A percentile compares a stretch with the other conserved stretches of the same genome.
Conservation (phyloP, 2,888 invertebrate genomes). For the Hyposoter didymator region DNA sequence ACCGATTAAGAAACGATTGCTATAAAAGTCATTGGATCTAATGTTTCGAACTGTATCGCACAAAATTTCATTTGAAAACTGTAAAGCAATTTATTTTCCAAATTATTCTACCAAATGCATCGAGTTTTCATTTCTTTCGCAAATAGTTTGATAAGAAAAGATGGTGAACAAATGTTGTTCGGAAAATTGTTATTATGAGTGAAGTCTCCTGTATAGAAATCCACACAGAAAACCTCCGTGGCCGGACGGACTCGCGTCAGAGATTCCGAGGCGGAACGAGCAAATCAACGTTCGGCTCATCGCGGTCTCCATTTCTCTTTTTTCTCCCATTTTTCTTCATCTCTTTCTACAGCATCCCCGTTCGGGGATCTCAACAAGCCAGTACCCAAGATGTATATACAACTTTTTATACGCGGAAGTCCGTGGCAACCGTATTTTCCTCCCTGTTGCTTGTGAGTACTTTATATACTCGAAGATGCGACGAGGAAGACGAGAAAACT, state of each 20-base stretch:
- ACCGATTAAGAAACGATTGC: no score
- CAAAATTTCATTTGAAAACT: background rate
- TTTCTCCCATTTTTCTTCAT: conserved; percentile 37
- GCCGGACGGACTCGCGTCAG: conserved; percentile 65
- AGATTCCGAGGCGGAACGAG: conserved; percentile 69
- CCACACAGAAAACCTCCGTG: conserved; percentile 40
- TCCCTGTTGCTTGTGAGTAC: background rate
- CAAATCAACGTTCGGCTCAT: conserved; percentile 69
- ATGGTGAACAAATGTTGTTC: background rate
- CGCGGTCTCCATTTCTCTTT: conserved; percentile 53
- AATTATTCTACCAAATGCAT: background rate
- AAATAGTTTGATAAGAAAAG: background rate
- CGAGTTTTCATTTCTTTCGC: background rate
- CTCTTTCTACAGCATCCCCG: conserved; percentile 64
- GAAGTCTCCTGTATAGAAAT: conserved; percentile 12
- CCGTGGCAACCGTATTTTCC: background rate
- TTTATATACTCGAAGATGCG: conserved; percentile 11
- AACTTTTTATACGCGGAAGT: conserved; percentile 66
- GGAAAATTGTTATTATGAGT: background rate
- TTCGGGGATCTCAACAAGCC: conserved; percentile 51
- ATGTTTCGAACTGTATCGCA: background rate
- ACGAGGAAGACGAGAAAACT: conserved; percentile 15
- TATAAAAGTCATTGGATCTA: no score
- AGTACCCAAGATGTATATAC: conserved; percentile 53
- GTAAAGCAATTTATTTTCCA: background rate